phyloP scores from a whole-genome alignment of 2,797 vertebrate species.

The Alca torda region DNA sequence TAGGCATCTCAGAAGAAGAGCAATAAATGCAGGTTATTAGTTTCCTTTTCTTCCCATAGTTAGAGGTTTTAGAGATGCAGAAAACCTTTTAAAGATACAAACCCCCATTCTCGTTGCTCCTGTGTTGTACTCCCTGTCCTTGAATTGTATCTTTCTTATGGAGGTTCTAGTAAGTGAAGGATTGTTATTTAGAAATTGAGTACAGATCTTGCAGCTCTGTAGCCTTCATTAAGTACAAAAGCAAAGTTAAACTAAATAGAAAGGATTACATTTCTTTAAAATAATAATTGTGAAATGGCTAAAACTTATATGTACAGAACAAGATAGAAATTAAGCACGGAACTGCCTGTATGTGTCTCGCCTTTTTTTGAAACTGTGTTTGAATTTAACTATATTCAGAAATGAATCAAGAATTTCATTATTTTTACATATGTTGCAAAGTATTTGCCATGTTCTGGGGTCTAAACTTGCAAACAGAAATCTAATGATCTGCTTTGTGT shows the following conservation, averaged over 20 bases:
- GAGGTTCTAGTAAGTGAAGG: background rate
- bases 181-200: background rate
- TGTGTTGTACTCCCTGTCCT: background rate
- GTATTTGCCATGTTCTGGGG: background rate
- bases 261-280: background rate
- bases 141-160: background rate
- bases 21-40: background rate
- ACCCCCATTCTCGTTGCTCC: background rate
- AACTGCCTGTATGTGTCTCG: background rate
- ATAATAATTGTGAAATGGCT: background rate
- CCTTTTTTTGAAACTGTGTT: background rate
- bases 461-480: background rate
- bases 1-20: background rate
- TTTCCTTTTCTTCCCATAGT: background rate
- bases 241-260: background rate
- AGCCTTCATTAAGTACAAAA: background rate
- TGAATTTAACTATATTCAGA: background rate
- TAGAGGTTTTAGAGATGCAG: background rate
- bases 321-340: background rate
- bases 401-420: background rate
- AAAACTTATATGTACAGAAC: background rate
- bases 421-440: background rate
- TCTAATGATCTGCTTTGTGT: background rate
- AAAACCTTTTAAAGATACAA: background rate
- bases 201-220: background rate